Conservation (phyloP, 2,113 vertebrate genomes). For the Corydoras maculifer region DNA sequence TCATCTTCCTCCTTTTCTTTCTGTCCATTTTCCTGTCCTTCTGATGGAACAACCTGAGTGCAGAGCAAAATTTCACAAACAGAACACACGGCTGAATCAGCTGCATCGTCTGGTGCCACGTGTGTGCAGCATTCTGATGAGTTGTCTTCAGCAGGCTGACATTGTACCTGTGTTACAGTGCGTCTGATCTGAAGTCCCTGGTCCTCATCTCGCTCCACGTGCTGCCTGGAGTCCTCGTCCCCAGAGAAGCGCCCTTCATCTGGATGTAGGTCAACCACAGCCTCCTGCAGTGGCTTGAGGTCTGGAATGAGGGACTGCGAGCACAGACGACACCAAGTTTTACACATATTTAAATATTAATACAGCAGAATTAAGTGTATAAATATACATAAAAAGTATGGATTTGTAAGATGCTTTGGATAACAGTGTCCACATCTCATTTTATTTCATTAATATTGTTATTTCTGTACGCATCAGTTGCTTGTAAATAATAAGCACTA, state of each 20-base stretch:
- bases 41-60: slow-evolving; percentile 73
- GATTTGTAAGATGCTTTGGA: too few relatives aligned
- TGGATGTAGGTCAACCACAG: slow-evolving; percentile 81
- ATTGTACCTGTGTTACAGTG: slow-evolving; percentile 80
- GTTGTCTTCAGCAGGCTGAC: too few relatives aligned
- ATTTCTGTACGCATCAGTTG: too few relatives aligned
- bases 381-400: background rate
- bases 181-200: slow-evolving; percentile 84
- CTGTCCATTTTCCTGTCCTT: slow-evolving; percentile 80
- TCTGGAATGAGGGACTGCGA: slow-evolving; percentile 84
- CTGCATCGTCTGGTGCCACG: too few relatives aligned
- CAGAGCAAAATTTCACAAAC: background rate
- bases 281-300: slow-evolving; percentile 75
- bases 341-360: background rate
- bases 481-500: too few relatives aligned
- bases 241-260: slow-evolving; percentile 81
- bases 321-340: background rate
- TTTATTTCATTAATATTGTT: too few relatives aligned
- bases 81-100: too few relatives aligned
- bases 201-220: slow-evolving; percentile 51
- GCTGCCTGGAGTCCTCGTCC: slow-evolving; percentile 65
- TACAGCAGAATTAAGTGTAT: too few relatives aligned
- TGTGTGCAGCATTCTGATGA: too few relatives aligned
- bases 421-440: too few relatives aligned
- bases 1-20: slow-evolving; percentile 63